These are phyloP conservation scores for Pseudomyrmex gracilis DNA, from an alignment of 1,140 invertebrate genomes.

Conservation along the genomic window DNA sequence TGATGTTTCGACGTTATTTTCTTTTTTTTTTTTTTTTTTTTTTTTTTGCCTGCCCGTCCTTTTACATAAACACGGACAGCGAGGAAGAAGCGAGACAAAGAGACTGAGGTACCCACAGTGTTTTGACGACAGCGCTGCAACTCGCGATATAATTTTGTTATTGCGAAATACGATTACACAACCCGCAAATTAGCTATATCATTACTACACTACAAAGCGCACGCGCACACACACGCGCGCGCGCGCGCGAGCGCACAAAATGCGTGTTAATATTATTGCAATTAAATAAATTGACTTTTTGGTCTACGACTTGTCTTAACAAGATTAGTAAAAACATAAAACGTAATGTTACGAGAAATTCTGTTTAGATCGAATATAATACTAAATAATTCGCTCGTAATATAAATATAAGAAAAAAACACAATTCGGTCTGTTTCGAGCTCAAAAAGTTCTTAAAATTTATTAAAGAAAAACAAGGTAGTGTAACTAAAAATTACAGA, in stretches of 20 bases:
- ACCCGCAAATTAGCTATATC: not conserved
- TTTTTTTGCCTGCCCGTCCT: constrained; percentile 21
- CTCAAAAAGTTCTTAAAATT: too few relatives aligned
- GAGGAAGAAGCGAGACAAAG: constrained; percentile 27
- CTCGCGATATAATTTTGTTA: constrained; percentile 27
- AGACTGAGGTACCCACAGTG: constrained; percentile 18
- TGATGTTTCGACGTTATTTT: constrained; percentile 68
- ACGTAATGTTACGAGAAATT: not conserved
- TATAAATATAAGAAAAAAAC: too few relatives aligned
- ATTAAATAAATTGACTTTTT: not conserved
- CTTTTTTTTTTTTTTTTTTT: too few relatives aligned
- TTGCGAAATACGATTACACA: constrained; percentile 33
- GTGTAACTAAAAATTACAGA: too few relatives aligned
- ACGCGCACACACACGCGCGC: too few relatives aligned
- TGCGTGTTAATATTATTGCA: not conserved
- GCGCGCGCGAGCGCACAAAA: too few relatives aligned
- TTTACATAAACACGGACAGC: constrained; percentile 48
- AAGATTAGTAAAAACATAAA: constrained; percentile 3
- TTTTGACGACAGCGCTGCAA: constrained; percentile 10
- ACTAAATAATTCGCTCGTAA: too few relatives aligned
- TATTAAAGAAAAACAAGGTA: too few relatives aligned
- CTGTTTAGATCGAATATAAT: too few relatives aligned
- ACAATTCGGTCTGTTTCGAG: too few relatives aligned
- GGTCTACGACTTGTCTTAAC: not conserved
- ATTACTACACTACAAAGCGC: not conserved